These are phyloP conservation scores for Rhingia rostrata DNA, from an alignment of 2,888 invertebrate genomes.

Conservation along the genomic window DNA sequence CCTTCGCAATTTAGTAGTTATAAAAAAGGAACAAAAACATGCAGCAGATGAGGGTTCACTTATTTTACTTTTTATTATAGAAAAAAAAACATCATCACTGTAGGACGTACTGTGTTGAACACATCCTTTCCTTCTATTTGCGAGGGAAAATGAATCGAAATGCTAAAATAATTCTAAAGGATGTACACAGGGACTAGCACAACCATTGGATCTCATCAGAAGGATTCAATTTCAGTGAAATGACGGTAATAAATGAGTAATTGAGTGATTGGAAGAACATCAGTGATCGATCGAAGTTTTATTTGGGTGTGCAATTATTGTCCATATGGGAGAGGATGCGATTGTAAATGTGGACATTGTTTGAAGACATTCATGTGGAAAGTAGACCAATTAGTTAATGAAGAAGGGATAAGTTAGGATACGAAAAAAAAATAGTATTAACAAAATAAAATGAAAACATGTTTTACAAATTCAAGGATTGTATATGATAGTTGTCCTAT, in stretches of 20 bases:
- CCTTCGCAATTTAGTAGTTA: conserved; percentile 59
- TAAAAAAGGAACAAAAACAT: conserved; percentile 34
- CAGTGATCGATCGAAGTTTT: conserved; percentile 50
- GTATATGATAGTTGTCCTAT: no score
- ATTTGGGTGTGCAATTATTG: not conserved
- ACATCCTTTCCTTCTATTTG: conserved; percentile 30
- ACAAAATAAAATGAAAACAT: no score
- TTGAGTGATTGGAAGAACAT: conserved; percentile 71
- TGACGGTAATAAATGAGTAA: conserved; percentile 72
- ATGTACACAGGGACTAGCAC: not conserved
- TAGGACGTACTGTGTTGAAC: not conserved
- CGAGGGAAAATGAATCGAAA: conserved; percentile 44
- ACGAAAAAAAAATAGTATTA: not conserved
- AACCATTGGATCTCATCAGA: conserved; percentile 49
- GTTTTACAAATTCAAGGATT: no score
- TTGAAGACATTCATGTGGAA: conserved; percentile 1
- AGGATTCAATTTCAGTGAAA: conserved; percentile 70
- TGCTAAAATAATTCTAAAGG: conserved; percentile 45
- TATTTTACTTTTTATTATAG: conserved; percentile 40
- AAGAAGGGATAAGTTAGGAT: not conserved
- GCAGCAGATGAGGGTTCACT: conserved; percentile 9
- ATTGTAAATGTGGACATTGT: not conserved
- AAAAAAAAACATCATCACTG: conserved; percentile 41
- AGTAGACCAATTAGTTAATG: conserved; percentile 62
- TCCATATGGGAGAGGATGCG: conserved; percentile 27